phyloP scores from a whole-genome alignment of 2,113 vertebrate genomes.

The Tupaia chinensis region DNA sequence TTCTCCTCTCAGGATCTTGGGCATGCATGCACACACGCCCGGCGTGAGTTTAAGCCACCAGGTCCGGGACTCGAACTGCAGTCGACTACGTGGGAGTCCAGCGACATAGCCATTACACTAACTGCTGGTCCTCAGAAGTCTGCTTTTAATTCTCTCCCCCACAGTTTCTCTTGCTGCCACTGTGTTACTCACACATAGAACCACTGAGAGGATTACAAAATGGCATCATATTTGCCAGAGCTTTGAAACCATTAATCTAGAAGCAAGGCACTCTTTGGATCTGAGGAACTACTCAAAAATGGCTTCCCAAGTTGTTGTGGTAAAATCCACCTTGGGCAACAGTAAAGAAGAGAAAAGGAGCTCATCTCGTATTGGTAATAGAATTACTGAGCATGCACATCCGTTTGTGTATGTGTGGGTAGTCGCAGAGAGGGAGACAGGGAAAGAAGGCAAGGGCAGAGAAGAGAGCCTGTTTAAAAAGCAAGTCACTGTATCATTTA shows the following conservation, averaged over 20 bases:
- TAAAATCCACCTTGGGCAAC: slow-evolving; percentile 29
- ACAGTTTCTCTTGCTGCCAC: accelerated
- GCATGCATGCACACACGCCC: too few species aligned
- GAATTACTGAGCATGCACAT: not conserved
- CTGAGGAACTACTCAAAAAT: slow-evolving; percentile 55
- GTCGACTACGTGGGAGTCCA: too few species aligned
- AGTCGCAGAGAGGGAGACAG: not conserved
- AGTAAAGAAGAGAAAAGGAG: not conserved
- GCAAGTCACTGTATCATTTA: slow-evolving; percentile 30
- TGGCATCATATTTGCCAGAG: not conserved
- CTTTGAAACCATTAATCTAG: not conserved
- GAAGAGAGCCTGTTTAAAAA: slow-evolving; percentile 43
- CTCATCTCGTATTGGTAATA: not conserved
- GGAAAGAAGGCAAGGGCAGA: not conserved
- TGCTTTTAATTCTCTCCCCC: too few species aligned
- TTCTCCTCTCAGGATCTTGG: too few species aligned
- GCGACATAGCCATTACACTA: too few species aligned
- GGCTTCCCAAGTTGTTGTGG: slow-evolving; percentile 53
- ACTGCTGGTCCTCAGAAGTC: not conserved
- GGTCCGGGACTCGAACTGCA: too few species aligned
- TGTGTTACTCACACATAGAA: not conserved
- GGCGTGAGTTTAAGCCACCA: too few species aligned
- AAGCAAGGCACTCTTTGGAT: slow-evolving; percentile 10
- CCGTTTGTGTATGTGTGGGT: not conserved
- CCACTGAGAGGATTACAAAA: not conserved